These are phyloP conservation scores for Geophilus truncorum DNA, from an alignment of 2,888 invertebrate species.

Conservation along the genomic window DNA sequence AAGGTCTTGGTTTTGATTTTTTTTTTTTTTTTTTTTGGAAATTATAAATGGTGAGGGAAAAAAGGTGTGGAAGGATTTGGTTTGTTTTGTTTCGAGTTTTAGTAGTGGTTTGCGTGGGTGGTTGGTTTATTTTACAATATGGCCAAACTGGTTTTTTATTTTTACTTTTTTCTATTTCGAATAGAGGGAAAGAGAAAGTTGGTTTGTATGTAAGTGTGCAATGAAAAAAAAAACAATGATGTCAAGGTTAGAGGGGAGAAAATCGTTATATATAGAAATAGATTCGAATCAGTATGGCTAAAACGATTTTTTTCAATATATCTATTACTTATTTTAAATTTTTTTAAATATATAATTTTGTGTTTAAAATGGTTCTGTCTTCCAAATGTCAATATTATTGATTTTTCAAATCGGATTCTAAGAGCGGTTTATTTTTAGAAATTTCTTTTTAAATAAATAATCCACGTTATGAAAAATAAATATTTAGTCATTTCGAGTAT, in stretches of 20 bases:
- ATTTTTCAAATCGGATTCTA: background rate
- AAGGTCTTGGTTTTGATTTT: background rate
- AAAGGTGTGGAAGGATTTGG: too few species aligned
- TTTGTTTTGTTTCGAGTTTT: background rate
- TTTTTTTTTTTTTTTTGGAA: background rate
- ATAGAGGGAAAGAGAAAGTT: background rate
- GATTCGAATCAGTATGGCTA: background rate
- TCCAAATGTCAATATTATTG: background rate
- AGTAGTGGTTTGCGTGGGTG: background rate
- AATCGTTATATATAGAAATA: slow-evolving; percentile 18
- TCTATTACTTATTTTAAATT: background rate
- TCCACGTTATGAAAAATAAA: background rate
- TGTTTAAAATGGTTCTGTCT: background rate
- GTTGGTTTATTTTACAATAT: background rate
- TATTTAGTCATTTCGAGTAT: background rate
- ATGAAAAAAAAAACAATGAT: background rate
- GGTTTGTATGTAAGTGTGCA: background rate
- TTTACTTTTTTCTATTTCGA: background rate
- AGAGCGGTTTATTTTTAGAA: background rate
- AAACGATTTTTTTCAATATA: background rate
- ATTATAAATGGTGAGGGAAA: too few species aligned
- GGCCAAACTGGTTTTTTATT: background rate
- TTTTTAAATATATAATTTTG: too few species aligned
- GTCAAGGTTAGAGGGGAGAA: slow-evolving; percentile 27
- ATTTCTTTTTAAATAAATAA: background rate